Evolutionary conservation across 2,888 invertebrate species (phyloP), one percentile per base, ranked within the genome.

Genomic region (Lithophane socia): DNA sequence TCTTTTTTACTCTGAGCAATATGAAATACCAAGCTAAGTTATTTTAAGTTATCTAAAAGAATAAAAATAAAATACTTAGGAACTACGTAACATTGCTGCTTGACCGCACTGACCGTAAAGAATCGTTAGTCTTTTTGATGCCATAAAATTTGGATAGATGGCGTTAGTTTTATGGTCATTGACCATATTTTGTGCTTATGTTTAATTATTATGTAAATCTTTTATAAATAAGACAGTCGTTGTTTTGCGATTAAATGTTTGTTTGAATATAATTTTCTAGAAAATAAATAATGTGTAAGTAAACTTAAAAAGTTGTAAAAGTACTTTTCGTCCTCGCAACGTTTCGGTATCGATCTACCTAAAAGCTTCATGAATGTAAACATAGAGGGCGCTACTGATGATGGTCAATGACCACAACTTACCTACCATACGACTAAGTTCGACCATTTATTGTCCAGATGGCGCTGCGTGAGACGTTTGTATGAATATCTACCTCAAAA

Each of bases 121-220:
- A 42, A 64, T 44, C 3, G 18, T 4, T 47, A 37, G 18, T 60
- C 13, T 29, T 52, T 60, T 12, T 24, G 52, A 29, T 78, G 0
- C 52, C 0, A 77, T 5, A 0, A 10, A 8, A 66, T 61, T 76
- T 67, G 1, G 60, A 66, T 67, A 94, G 94, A 92, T 91, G 94
- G 86, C 92, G 80, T 71, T 83, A 75, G 29, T 68, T 13, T 79
- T 74, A 91, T 92, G 92, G 88, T 90, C 91, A 82, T 44, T 54
- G 91, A 89, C 92, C 92, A 88, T 87, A 69, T 37, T 56, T 49
- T 64, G 8, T n/a, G 16, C 0, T 18, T 0, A 16, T 0, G 2
- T 10, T 13, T 3, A 24, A 8, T 3, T 13, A 5, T 0, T 13
- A 5, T 0, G 0, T 42, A 5, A 13, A 8, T 1, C 2, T 18